Percentiles rank a stretch among this genome's conserved stretches.
These are phyloP conservation scores for Drosophila sturtevanti DNA, from an alignment of 1,140 invertebrate species.

Conservation along the genomic window DNA sequence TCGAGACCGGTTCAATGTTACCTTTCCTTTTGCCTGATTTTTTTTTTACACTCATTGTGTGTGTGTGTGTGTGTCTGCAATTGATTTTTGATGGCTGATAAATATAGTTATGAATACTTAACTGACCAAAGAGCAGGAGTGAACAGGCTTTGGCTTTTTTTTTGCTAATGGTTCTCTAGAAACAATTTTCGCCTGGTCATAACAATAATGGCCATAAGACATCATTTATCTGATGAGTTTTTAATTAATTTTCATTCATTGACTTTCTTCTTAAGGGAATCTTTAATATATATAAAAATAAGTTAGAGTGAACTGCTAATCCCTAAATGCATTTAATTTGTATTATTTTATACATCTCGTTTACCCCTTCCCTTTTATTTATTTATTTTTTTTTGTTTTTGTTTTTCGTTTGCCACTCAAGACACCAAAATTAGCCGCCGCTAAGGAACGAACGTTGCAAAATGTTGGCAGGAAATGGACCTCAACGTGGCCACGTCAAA, in stretches of 20 bases:
- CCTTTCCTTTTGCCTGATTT: conserved; percentile 22
- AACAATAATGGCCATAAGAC: conserved; percentile 30
- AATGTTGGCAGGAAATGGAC: conserved; percentile 40
- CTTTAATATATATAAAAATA: no score
- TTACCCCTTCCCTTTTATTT: no score
- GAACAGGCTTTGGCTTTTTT: conserved; percentile 1
- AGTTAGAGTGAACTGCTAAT: neutral
- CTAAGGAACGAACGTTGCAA: conserved; percentile 51
- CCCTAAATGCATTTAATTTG: conserved; percentile 10
- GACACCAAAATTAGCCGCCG: conserved; percentile 65
- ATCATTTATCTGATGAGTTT: conserved; percentile 76
- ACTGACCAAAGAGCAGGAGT: conserved; percentile 29
- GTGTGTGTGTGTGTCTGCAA: conserved; percentile 44
- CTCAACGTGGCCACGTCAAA: conserved; percentile 60
- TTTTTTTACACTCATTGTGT: conserved; percentile 16
- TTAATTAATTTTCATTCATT: conserved; percentile 72
- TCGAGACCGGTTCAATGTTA: conserved; percentile 18
- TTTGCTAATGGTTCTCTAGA: conserved; percentile 43
- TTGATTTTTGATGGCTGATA: conserved; percentile 80
- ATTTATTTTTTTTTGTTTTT: no score
- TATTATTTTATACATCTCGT: conserved; percentile 10
- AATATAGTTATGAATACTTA: conserved; percentile 81
- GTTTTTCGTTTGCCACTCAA: conserved; percentile 25
- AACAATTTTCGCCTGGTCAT: conserved; percentile 37
- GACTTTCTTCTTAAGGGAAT: conserved; percentile 14